phyloP scores from a whole-genome alignment of 2,888 invertebrate species.

The Oeneis ivallda region DNA sequence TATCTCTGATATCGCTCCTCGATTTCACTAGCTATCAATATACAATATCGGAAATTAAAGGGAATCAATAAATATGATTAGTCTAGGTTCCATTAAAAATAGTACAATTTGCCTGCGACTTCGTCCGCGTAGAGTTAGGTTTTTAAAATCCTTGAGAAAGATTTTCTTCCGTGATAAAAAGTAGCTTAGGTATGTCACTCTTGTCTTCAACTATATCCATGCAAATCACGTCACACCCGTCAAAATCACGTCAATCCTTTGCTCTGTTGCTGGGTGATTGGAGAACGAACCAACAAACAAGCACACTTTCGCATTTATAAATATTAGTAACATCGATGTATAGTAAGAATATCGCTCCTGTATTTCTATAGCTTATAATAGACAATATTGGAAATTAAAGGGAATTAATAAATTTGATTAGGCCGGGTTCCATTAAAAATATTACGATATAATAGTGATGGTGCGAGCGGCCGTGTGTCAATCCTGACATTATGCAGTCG shows the following conservation, averaged over 20 bases:
- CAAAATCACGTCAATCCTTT: no score
- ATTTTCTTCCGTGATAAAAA: no score
- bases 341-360: conserved; percentile 15
- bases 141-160: no score
- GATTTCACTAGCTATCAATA: conserved; percentile 26
- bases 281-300: no score
- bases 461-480: conserved; percentile 51
- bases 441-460: conserved; percentile 42
- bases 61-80: conserved; percentile 40
- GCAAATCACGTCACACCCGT: no score
- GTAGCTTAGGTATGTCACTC: no score
- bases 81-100: conserved; percentile 46
- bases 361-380: conserved; percentile 26
- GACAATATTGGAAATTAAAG: conserved; percentile 32
- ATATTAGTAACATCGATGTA: no score
- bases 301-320: no score
- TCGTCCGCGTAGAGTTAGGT: no score
- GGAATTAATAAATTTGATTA: conserved; percentile 40
- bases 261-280: no score
- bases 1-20: conserved; percentile 29
- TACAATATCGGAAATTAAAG: conserved; percentile 32
- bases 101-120: no score
- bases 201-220: no score
- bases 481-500: conserved; percentile 70
- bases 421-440: conserved; percentile 46